phyloP scores from a whole-genome alignment of 2,797 vertebrate genomes.

The Hoplostethus mediterraneus region DNA sequence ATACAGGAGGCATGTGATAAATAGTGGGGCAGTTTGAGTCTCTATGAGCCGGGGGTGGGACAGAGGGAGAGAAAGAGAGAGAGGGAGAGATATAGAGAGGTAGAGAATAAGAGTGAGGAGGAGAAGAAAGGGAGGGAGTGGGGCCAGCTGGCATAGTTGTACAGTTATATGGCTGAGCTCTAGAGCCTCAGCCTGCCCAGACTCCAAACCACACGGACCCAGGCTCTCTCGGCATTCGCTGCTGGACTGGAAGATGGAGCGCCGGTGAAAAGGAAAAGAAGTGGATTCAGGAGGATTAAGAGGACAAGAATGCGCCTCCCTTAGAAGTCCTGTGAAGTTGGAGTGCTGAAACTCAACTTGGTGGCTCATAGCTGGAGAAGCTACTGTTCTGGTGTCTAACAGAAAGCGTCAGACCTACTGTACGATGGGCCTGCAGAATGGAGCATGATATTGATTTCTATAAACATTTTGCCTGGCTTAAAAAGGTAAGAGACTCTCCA shows the following conservation, averaged over 20 bases:
- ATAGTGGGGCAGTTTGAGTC: constrained; percentile 42
- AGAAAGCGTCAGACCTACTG: constrained; percentile 76
- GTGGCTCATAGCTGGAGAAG: constrained; percentile 57
- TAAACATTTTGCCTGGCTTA: constrained; percentile 97
- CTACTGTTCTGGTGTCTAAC: constrained; percentile 70
- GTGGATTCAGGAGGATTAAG: constrained; percentile 26
- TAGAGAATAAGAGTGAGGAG: constrained; percentile 52
- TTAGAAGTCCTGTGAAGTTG: constrained; percentile 16
- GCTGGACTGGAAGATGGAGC: constrained; percentile 73
- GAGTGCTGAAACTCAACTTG: constrained; percentile 57
- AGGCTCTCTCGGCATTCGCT: constrained; percentile 72
- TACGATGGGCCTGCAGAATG: constrained; percentile 95
- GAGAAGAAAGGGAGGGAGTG: constrained; percentile 72
- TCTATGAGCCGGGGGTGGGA: constrained; percentile 2
- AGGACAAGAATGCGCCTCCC: constrained; percentile 3
- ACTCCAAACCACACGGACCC: constrained; percentile 84
- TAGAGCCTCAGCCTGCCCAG: constrained; percentile 72
- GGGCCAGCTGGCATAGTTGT: constrained; percentile 82
- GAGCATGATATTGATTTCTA: constrained; percentile 97
- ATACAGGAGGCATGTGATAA: constrained; percentile 38
- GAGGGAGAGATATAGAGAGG: constrained; percentile 44
- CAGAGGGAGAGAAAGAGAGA: neutral
- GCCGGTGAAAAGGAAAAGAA: constrained; percentile 60
- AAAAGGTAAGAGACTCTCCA: constrained; percentile 90
- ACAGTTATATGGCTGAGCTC: constrained; percentile 78